A percentile compares a stretch with the other conserved stretches of the same genome.
Conservation (phyloP, 2,113 vertebrate species). For the Antennarius striatus region DNA sequence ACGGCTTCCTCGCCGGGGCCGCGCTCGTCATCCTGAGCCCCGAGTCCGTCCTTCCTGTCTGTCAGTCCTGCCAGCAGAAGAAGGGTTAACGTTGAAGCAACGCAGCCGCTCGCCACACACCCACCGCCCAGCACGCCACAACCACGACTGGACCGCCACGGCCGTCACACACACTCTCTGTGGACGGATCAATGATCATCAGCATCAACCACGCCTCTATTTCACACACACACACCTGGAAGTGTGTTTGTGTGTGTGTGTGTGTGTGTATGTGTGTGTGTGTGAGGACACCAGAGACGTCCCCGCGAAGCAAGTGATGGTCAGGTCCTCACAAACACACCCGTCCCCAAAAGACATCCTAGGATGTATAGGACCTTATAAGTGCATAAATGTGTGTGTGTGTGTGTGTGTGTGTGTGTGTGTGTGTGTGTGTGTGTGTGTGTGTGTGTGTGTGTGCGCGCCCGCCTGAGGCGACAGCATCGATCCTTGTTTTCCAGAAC, state of each 20-base stretch:
- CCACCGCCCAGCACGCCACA: not conserved
- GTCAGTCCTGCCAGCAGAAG: constrained; percentile 43
- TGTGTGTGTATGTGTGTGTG: constrained; percentile 11
- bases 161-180: not conserved
- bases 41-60: constrained; percentile 1
- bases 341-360: not conserved
- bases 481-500: constrained; percentile 71
- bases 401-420: constrained; percentile 7
- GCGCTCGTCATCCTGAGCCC: constrained; percentile 85
- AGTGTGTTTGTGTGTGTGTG: constrained; percentile 1
- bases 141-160: constrained; percentile 30
- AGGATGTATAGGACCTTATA: not conserved
- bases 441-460: constrained; percentile 20
- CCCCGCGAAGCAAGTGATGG: no score
- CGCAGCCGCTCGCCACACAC: not conserved
- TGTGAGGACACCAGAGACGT: not conserved
- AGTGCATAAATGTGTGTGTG: not conserved
- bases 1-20: constrained; percentile 90
- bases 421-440: constrained; percentile 9
- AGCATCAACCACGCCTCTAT: constrained; percentile 47
- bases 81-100: not conserved
- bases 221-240: not conserved
- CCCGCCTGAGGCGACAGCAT: constrained; percentile 44
- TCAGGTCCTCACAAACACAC: not conserved
- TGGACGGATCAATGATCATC: constrained; percentile 50